Evolutionary conservation across 2,113 vertebrate genomes (phyloP), one percentile per base, ranked within the genome.

Genomic region (Tringa solitaria): DNA sequence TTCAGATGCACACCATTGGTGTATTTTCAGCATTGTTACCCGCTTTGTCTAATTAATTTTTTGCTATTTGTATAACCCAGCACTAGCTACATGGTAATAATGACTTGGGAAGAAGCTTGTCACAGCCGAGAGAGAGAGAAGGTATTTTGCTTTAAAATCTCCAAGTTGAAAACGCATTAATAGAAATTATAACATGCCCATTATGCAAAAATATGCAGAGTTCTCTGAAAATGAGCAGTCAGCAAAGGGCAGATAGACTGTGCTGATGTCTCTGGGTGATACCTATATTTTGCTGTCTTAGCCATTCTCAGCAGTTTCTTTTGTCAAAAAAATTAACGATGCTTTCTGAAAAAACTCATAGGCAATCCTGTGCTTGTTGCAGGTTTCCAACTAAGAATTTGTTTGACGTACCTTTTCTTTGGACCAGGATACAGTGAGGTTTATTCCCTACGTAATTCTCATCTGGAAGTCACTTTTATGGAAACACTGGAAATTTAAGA

Each of bases 201-300:
- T 75, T 93, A 91, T 89, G 60, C 89, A 97, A 89, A 97, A 79
- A 53, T 56, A 92, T 87, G 90, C 79, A 86, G 80, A 95, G 88
- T 91, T 84, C 79, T 56, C 59, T 87, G 46, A 80, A 95, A 96
- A 84, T n/a, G 45, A 93, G 81, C 68, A 94, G 78, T 80, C 87
- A 87, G 87, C 77, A 94, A 84, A 95, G 79, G 87, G 51, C 87
- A 95, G 77, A 56, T 88, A 90, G 70, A 51, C 59, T 84, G 28
- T 54, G 54, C 69, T 95, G 76, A 89, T 92, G 78, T 90, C 91
- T 95, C 87, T 70, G 43, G 77, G 64, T 8, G 63, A 64, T 84
- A 41, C 2, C 28, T 60, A 48, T 22, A 13, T 64, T 96, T 74
- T 92, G 24, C 72, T 63, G 10, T 15, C 39, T 90, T 89, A 86